Evolutionary conservation across 1,140 invertebrate genomes (phyloP), one percentile per base, ranked within the genome.

Genomic region (Oscheius sp.): DNA sequence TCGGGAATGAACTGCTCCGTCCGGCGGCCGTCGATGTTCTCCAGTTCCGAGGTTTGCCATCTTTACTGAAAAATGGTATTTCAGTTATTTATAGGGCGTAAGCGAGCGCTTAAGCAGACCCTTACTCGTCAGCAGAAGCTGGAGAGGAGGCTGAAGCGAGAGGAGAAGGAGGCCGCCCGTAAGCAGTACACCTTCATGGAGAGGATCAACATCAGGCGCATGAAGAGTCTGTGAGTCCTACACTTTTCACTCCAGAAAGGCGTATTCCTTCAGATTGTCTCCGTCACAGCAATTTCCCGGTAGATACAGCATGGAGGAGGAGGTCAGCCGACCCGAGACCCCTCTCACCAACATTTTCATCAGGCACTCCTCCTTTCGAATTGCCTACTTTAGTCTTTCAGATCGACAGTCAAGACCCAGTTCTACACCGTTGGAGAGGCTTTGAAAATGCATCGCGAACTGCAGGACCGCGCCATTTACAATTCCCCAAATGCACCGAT

Each of bases 121-220:
- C 32, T 82, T n/a, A 73, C 73, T 34, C 68, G 78, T 2, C 72
- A 74, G 32, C 74, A 84, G 45, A 75, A 75, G 29, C 52, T 80
- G 13, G 79, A 75, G 31, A 36, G 81, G 23, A 65, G 81, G 28
- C 59, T 80, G 55, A 81, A 80, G 49, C 70, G 82, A 29, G 82
- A 84, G 67, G 81, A 77, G 31, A 78, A 72, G 58, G 82, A 84
- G 69, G 80, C 80, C 23, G 80, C 79, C 20, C 66, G 80, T 13
- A 83, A 83, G 64, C 80, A 84, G 46, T 82, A 79, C 65, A 74
- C 55, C 7, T 82, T 84, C 62, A 82, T 82, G 82, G 81, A 82
- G 45, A 73, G 80, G 18, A 78, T 83, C 64, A 69, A 78, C 13
- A 82, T 83, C 42, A 69, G 78, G 34, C 68, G 78, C 49, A 83